Base-by-base conservation (phyloP, 2,113 vertebrate species). In the Ictalurus furcatus region DNA sequence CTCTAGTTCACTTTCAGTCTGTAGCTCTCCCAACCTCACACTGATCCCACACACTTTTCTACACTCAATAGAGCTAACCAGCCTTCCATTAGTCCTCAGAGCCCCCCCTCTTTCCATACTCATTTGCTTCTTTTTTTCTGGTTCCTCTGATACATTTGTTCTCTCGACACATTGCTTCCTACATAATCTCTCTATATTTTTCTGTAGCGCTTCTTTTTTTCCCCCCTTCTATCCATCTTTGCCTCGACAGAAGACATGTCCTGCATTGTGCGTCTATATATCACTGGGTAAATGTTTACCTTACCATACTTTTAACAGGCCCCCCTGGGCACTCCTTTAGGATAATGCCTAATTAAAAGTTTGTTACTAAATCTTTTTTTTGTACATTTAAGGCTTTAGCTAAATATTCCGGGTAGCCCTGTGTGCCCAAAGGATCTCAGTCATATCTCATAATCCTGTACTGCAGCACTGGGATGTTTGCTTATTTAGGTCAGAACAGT, bases 401-500 rank as follows among this genome's bases (percentile, higher is more conserved):
- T 40, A 7, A 73, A 74, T 74, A 74, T 86, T 58, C 67, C 58
- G 65, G 23, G 44, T 34, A 58, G 23, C 28, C 25, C 3, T 73
- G 30, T 58, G 44, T 7, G 8, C 67, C 30, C 6, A 37, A 30
- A 63, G 21, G 58, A 84, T 84, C 34, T 61, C 58, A 44, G 8
- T 84, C 56, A 63, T 63, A 84, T 84, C 81, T 63, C 81, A 44
- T 73, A 71, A 40, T 40, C 30, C 63, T 37, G 37, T 56, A 40
- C 69, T 63, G 28, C 40, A 76, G 44, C 37, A 76, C 28, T 25
- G 58, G 82, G 30, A 28, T 67, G 28, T 88, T 85, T 61, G 44
- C 56, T 59, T 73, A 71, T 63, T 87, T 79, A 65, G 56, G 81
- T 79, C 52, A 73, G 67, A 69, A n/a, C 61, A 85, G 88, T 76